Base-by-base conservation (phyloP, 2,888 invertebrate genomes). In the Clostera curtula region DNA sequence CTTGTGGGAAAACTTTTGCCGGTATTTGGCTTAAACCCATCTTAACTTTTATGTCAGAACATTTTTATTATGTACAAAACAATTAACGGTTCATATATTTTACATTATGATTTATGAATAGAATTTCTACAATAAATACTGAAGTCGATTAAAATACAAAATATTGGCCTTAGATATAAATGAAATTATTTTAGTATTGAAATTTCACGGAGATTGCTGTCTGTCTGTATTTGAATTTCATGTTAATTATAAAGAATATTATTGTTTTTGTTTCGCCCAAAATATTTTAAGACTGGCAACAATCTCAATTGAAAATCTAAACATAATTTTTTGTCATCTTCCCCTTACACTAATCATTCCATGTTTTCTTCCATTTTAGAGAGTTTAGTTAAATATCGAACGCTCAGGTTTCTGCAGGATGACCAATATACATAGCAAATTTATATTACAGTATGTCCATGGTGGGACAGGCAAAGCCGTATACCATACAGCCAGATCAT, bases 301-400 rank as follows among this genome's bases (percentile, higher is more conserved):
- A 68, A 64, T 68, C 57, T 68, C 53, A 59, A 65, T 53, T 48
- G 37, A 26, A 16, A 53, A 56, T 51, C 46, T 49, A 36, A 53
- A 37, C 31, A 54, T 54, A 43, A 47, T 57, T 56, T 36, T 49
- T 40, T 46, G 54, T 43, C 54, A 55, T 60, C 58, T 66, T 69
- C 67, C 59, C 65, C 49, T 53, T 57, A 36, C 27, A 40, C 36
- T 36, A 57, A 66, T 67, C 80, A 80, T 82, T 82, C 80, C 80
- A 76, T 51, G 43, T 46, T 60, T 65, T 64, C 75, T 80, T 79
- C 79, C 79, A 75, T 10, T 14, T 4, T 30, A 31, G 41, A 39
- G 32, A 33, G 45, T 29, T 29, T 27, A 26, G 25, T 4, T 15
- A 18, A 19, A 9, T 25, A 13, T 8, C 1, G 7, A 13, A 12